phyloP scores from a whole-genome alignment of 2,113 vertebrate species.

The Xenopus tropicalis region UCB_Xtro_10.0 CM004447.2:162648501-162649000 shows the following conservation, averaged over 20 bases:
- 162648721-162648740: too few relatives aligned
- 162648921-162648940: background rate
- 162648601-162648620: background rate
- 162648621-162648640: background rate
- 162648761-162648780: background rate
- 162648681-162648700: too few relatives aligned
- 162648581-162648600: background rate
- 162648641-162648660: background rate
- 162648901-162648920: too few relatives aligned
- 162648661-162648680: too few relatives aligned
- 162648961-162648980: too few relatives aligned
- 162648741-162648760: rapidly evolving
- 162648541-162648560: background rate
- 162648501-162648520: too few relatives aligned
- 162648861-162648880: background rate
- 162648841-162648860: too few relatives aligned
- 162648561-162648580: background rate
- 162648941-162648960: background rate
- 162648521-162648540: rapidly evolving
- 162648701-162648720: background rate
- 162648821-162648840: background rate
- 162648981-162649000: background rate
- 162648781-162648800: background rate
- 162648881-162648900: too few relatives aligned
- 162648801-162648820: too few relatives aligned